Evolutionary conservation across 2,113 vertebrate genomes (phyloP).

Genomic region (Mormoops blainvillei): DNA sequence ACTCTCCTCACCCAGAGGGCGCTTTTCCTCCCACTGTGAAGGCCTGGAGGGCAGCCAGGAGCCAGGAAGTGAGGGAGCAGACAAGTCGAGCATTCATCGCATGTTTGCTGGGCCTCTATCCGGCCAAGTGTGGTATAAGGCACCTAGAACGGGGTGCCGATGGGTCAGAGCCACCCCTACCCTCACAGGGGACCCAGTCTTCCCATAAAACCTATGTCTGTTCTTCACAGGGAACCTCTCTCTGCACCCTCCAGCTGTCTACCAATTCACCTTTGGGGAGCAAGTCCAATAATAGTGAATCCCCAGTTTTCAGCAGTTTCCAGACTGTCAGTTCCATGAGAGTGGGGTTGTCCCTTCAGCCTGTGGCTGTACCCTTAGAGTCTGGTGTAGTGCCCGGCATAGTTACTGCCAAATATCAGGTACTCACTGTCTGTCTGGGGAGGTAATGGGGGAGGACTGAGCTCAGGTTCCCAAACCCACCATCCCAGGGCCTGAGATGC

Average conservation of each 20-base stretch:
- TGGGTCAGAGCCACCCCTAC: not conserved
- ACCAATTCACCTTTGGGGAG: not conserved
- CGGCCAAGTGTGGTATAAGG: not conserved
- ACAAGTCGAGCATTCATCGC: not conserved
- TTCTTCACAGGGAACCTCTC: not conserved
- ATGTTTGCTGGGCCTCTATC: not conserved
- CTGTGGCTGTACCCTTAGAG: no score
- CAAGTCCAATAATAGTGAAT: not conserved
- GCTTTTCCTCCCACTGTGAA: not conserved
- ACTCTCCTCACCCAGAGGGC: not conserved
- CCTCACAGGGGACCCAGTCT: not conserved
- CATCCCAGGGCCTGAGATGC: not conserved
- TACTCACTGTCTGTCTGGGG: not conserved
- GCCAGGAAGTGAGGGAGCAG: not conserved
- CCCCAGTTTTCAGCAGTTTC: not conserved
- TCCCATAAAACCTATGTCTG: not conserved
- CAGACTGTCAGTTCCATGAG: not conserved
- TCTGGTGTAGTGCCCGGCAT: not conserved
- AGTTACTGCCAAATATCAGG: not conserved
- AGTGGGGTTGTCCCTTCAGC: not conserved
- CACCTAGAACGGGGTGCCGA: not conserved
- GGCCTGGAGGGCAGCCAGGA: conserved; percentile 4
- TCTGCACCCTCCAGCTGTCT: not conserved
- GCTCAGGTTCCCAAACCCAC: not conserved
- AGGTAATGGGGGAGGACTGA: not conserved